Percentiles rank a stretch among this genome's conserved stretches.
Evolutionary conservation across 30 jellyfish, hydroid and myxozoan genomes (phyloP).

Genomic region (Cassiopea xamachana): DNA sequence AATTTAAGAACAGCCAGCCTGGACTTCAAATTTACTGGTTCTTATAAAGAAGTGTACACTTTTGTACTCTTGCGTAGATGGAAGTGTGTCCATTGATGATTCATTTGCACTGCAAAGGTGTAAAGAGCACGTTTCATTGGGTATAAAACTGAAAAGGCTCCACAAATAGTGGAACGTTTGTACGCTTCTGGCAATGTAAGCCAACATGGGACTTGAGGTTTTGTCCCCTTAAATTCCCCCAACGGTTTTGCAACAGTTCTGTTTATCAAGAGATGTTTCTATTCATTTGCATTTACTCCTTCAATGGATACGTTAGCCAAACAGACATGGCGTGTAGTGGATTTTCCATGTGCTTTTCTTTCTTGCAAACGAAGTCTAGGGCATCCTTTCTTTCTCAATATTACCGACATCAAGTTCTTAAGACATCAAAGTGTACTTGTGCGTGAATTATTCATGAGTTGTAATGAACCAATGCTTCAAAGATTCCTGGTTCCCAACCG

Average conservation of each 20-base stretch:
- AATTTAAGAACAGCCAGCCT: no score
- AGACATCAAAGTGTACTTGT: no score
- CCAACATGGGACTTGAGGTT: background rate
- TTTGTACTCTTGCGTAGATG: background rate
- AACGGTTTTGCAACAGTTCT: background rate
- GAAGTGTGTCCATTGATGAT: background rate
- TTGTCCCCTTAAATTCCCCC: background rate
- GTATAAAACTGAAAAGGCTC: background rate
- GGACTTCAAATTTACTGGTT: no score
- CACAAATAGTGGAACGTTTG: background rate
- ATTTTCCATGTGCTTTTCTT: background rate
- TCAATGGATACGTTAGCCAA: background rate
- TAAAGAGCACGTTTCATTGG: background rate
- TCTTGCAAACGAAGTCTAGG: no score
- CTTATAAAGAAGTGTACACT: background rate
- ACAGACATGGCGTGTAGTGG: background rate
- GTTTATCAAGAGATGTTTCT: background rate
- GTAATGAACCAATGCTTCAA: no score
- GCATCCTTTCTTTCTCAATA: no score
- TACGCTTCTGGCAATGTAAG: background rate
- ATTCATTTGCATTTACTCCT: background rate
- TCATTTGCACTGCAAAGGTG: background rate
- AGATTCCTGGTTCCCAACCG: no score
- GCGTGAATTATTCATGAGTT: no score
- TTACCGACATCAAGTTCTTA: no score